Percentiles rank a stretch among this genome's conserved stretches.
These are phyloP conservation scores for Campoplex capitator DNA, from an alignment of 2,888 invertebrate species.

Conservation along the genomic window DNA sequence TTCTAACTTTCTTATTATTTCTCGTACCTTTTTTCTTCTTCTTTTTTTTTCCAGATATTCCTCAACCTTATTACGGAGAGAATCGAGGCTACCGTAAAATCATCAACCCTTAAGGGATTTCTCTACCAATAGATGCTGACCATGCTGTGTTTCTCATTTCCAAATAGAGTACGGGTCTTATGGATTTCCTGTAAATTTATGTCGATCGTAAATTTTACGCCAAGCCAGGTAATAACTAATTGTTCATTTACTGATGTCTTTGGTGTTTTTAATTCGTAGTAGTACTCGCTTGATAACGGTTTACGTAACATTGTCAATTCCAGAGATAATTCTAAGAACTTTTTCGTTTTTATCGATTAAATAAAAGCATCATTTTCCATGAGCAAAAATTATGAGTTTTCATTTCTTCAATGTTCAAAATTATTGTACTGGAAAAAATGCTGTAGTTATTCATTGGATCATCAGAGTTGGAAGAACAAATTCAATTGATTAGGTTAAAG, in stretches of 20 bases:
- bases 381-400: too few species aligned
- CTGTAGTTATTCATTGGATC: not conserved
- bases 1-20: constrained; percentile 64
- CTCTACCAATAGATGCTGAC: not conserved
- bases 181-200: not conserved
- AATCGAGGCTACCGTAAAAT: constrained; percentile 22
- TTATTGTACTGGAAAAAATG: not conserved
- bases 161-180: constrained; percentile 5
- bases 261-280: too few species aligned
- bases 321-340: too few species aligned
- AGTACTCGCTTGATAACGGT: too few species aligned
- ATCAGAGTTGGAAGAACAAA: constrained; percentile 31
- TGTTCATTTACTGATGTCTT: too few species aligned
- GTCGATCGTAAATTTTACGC: not conserved
- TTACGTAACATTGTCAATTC: too few species aligned
- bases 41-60: constrained; percentile 28
- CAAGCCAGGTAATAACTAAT: not conserved
- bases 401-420: not conserved
- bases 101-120: constrained; percentile 6
- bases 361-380: not conserved
- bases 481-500: constrained; percentile 77
- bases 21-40: constrained; percentile 2
- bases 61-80: constrained; percentile 33
- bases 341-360: too few species aligned
- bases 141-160: not conserved